Percentiles rank a stretch among this genome's conserved stretches.
Conservation (phyloP, 2,113 vertebrate genomes). For the Rhipidura dahli region DNA sequence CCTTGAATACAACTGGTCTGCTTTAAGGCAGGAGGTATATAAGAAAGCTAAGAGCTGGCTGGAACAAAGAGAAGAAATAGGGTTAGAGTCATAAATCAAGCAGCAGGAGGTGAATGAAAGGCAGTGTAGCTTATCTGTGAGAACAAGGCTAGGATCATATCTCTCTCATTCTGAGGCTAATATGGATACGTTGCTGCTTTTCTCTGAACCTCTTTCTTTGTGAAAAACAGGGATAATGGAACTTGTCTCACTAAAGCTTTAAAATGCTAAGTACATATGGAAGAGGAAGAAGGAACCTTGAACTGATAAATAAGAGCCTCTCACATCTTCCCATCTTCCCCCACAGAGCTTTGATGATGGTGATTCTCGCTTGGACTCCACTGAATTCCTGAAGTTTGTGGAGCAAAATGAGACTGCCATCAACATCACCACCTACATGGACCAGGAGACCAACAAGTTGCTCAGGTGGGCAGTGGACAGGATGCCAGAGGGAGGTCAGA, state of each 20-base stretch:
- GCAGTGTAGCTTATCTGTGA: not conserved
- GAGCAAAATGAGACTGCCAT: slow-evolving; percentile 92
- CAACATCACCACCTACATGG: slow-evolving; percentile 88
- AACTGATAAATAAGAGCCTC: not conserved
- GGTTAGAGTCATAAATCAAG: slow-evolving; percentile 48
- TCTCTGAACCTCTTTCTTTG: not conserved
- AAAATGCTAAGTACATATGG: not conserved
- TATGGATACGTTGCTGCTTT: not conserved
- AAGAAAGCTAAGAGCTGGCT: not conserved
- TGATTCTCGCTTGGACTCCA: slow-evolving; percentile 90
- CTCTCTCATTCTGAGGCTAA: not conserved
- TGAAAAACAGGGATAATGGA: not conserved
- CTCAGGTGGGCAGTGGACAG: slow-evolving; percentile 78
- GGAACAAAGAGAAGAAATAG: slow-evolving; percentile 6
- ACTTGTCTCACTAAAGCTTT: not conserved
- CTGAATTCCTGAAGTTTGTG: slow-evolving; percentile 93
- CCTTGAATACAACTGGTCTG: not conserved
- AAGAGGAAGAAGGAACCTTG: not conserved
- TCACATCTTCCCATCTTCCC: not conserved
- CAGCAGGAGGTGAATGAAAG: slow-evolving; percentile 25
- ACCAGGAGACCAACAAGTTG: slow-evolving; percentile 94
- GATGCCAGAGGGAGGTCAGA: not conserved
- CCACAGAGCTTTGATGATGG: slow-evolving; percentile 88
- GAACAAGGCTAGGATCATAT: not conserved
- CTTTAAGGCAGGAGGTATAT: not conserved